Conservation (phyloP, 2,113 vertebrate genomes). For the Phalacrocorax aristotelis region DNA sequence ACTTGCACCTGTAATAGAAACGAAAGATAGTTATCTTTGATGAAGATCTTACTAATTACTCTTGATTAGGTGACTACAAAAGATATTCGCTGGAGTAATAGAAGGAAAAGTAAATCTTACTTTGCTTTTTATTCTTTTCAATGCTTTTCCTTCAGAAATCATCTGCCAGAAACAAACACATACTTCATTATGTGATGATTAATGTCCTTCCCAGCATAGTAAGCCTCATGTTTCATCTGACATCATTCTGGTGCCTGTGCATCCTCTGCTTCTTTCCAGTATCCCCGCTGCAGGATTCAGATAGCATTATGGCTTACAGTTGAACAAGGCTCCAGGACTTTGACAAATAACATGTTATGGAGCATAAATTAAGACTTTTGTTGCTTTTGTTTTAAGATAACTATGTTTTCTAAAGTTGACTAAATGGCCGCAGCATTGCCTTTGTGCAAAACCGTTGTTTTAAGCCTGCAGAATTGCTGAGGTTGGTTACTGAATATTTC, state of each 20-base stretch:
- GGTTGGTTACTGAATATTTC: background rate
- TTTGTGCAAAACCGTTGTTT: background rate
- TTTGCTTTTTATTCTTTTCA: background rate
- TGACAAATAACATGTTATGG: background rate
- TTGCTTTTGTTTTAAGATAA: background rate
- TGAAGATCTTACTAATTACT: background rate
- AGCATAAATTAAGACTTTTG: background rate
- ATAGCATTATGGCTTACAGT: background rate
- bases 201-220: background rate
- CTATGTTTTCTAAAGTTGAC: background rate
- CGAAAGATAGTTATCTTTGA: background rate
- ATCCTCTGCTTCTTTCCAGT: background rate
- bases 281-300: background rate
- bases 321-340: background rate
- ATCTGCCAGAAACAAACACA: background rate
- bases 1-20: background rate
- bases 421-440: background rate
- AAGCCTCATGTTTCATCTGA: background rate
- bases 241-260: background rate
- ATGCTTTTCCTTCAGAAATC: background rate
- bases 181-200: background rate
- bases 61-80: background rate
- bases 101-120: background rate
- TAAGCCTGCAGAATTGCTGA: slow-evolving; percentile 31
- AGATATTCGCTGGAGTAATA: background rate